Percentiles rank a stretch among this genome's conserved stretches.
Conservation (phyloP, 2,113 vertebrate genomes). For the Dasyornis broadbenti region DNA sequence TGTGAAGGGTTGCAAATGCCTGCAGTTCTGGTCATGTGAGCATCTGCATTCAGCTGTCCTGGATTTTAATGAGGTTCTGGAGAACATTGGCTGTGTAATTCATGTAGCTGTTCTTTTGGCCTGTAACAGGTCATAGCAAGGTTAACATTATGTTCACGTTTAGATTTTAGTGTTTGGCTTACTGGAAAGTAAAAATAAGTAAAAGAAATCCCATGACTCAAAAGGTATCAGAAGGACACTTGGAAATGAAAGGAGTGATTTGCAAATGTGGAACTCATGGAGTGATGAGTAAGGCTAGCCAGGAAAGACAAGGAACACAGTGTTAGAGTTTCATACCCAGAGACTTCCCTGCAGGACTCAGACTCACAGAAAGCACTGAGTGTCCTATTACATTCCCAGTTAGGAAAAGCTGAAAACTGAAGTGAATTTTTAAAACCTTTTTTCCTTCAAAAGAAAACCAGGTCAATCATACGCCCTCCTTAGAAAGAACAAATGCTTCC, state of each 20-base stretch:
- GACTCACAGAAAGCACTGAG: background rate
- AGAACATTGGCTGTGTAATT: background rate
- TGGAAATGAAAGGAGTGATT: background rate
- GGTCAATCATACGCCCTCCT: background rate
- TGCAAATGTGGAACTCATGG: background rate
- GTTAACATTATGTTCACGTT: background rate
- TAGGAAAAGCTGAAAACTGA: background rate
- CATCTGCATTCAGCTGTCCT: background rate
- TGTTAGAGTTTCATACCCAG: background rate
- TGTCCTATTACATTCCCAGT: background rate
- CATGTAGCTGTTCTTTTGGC: background rate
- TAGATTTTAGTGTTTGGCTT: background rate
- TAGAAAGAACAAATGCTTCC: background rate
- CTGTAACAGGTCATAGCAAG: background rate
- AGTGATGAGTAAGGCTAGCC: background rate
- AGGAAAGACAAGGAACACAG: background rate
- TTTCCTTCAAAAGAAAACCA: background rate
- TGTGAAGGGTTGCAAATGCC: background rate
- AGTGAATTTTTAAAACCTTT: background rate
- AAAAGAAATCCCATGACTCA: background rate
- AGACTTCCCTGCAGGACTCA: background rate
- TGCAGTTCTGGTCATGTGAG: background rate
- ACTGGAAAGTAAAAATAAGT: background rate
- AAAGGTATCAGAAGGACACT: background rate
- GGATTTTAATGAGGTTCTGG: background rate